Conservation (phyloP, 2,113 vertebrate genomes). For the Bombycilla garrulus region DNA sequence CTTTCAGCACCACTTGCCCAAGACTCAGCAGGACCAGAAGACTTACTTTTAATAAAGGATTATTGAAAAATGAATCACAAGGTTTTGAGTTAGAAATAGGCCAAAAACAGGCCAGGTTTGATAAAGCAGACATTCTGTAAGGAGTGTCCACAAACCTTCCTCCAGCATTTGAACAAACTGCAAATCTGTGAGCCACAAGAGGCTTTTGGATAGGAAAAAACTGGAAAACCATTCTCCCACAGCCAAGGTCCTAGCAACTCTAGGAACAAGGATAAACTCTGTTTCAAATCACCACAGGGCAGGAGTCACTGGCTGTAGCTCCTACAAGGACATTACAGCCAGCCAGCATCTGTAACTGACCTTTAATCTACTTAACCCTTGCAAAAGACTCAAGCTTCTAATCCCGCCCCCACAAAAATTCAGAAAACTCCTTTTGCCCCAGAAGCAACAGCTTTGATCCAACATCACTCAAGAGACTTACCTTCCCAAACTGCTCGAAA, state of each 20-base stretch:
- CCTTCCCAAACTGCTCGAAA: constrained; percentile 99
- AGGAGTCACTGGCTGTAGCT: neutral
- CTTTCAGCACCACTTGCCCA: neutral
- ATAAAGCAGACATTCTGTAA: neutral
- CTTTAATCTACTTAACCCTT: constrained; percentile 2
- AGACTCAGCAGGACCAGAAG: neutral
- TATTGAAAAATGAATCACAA: neutral
- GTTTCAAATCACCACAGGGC: neutral
- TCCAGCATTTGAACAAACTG: neutral
- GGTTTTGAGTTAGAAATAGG: neutral
- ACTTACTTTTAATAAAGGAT: neutral
- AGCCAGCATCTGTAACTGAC: neutral
- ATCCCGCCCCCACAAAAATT: neutral
- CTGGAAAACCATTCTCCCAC: neutral
- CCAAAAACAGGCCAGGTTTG: neutral
- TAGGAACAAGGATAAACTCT: neutral
- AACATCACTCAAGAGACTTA: constrained; percentile 63
- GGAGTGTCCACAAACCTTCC: neutral
- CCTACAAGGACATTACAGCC: neutral
- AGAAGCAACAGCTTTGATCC: constrained; percentile 7
- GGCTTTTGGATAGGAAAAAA: neutral
- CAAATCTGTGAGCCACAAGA: neutral
- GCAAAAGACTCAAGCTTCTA: constrained; percentile 3
- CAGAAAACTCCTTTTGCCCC: neutral
- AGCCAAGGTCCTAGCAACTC: neutral